These are phyloP conservation scores for Elmis aenea DNA, from an alignment of 2,888 invertebrate genomes.

Conservation along the genomic window DNA sequence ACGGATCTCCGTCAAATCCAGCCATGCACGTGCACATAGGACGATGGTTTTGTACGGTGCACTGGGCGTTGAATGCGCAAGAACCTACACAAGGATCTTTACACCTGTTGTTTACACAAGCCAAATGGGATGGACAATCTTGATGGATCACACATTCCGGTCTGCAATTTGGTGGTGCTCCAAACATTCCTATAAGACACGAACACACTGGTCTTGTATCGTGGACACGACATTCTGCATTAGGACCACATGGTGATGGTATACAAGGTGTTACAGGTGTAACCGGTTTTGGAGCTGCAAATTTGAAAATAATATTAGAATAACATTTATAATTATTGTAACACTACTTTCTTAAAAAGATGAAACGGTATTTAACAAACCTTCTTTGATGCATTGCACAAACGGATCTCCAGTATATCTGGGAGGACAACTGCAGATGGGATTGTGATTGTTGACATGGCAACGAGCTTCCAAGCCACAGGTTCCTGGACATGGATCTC, in stretches of 20 bases:
- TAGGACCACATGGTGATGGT: constrained; percentile 68
- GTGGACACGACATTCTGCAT: constrained; percentile 61
- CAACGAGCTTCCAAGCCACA: constrained; percentile 57
- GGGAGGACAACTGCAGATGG: constrained; percentile 59
- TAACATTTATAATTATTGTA: constrained; percentile 3
- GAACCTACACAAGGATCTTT: constrained; percentile 71
- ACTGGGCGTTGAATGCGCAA: constrained; percentile 72
- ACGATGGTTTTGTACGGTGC: constrained; percentile 68
- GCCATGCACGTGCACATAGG: constrained; percentile 69
- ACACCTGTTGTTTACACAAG: constrained; percentile 69
- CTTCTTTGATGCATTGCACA: constrained; percentile 48
- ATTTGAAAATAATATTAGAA: constrained; percentile 1
- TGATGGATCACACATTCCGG: constrained; percentile 75
- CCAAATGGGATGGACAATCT: constrained; percentile 69
- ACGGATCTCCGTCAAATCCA: constrained; percentile 77
- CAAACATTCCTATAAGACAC: constrained; percentile 69
- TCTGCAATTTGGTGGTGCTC: constrained; percentile 72
- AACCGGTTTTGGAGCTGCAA: constrained; percentile 30
- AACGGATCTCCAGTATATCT: constrained; percentile 58
- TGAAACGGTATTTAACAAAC: constrained; percentile 2
- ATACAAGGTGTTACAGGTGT: constrained; percentile 59
- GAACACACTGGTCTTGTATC: constrained; percentile 67
- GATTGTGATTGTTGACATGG: constrained; percentile 58
- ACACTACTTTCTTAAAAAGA: too few species aligned
- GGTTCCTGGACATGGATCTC: constrained; percentile 58